phyloP scores from a whole-genome alignment of 2,888 invertebrate genomes.

The Drosophila setosimentum region DNA sequence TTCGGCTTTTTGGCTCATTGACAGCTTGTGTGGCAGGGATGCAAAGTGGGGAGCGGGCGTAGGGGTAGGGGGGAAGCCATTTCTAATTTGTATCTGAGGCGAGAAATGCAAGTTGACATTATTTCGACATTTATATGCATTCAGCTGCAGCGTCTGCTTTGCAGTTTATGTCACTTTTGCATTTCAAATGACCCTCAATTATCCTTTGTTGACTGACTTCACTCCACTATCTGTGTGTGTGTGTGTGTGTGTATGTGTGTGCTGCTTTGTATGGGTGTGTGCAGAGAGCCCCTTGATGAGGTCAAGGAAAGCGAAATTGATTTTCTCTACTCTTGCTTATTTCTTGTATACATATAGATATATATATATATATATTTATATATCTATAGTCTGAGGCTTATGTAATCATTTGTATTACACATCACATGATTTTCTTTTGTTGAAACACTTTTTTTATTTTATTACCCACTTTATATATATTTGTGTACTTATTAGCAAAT shows the following conservation, averaged over 20 bases:
- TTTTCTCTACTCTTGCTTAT: conserved; percentile 44
- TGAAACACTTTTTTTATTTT: neutral
- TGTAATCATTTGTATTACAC: conserved; percentile 50
- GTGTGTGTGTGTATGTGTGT: neutral
- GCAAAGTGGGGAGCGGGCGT: too few species aligned
- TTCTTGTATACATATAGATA: conserved; percentile 5
- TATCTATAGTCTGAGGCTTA: conserved; percentile 34
- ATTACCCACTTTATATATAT: neutral
- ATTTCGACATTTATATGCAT: conserved; percentile 74
- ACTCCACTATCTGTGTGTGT: neutral
- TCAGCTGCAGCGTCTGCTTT: conserved; percentile 39
- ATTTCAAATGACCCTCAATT: conserved; percentile 83
- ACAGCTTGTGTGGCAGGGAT: conserved; percentile 23
- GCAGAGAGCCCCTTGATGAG: conserved; percentile 27
- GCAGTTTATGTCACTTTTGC: conserved; percentile 55
- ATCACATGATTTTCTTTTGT: conserved; percentile 30
- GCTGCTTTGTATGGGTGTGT: neutral
- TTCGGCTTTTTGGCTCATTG: conserved; percentile 69
- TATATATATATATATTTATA: conserved; percentile 27
- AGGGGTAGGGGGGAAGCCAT: neutral
- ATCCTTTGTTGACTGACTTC: conserved; percentile 76
- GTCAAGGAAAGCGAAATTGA: conserved; percentile 79
- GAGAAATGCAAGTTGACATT: conserved; percentile 66
- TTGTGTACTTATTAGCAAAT: conserved; percentile 24
- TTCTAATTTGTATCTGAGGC: conserved; percentile 28